Evolutionary conservation across 2,797 vertebrate species (phyloP).

Genomic region (Molossus molossus): DNA sequence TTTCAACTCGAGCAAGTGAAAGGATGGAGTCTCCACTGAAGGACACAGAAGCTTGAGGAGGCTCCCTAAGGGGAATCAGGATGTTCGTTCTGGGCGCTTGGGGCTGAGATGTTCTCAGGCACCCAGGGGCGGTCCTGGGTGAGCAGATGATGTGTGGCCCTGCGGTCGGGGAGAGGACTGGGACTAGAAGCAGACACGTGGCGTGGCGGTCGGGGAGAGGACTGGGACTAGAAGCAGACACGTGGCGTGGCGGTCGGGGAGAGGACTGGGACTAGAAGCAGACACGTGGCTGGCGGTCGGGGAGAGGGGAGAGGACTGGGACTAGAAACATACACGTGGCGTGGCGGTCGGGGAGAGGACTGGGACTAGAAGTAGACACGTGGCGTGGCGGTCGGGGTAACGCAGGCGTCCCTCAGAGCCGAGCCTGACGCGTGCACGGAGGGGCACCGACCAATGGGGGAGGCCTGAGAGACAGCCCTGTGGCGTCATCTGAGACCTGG

Average conservation of each 20-base stretch:
- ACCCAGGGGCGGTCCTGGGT: no score
- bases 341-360: neutral
- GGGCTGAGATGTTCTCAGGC: neutral
- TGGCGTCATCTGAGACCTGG: neutral
- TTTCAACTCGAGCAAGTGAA: no score
- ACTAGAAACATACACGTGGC: no score
- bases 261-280: no score
- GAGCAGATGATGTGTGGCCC: neutral
- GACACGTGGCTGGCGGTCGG: no score
- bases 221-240: no score
- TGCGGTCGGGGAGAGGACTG: neutral
- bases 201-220: no score
- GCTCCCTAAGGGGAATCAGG: neutral
- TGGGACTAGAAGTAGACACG: neutral
- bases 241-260: no score
- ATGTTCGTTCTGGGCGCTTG: neutral
- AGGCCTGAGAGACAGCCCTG: neutral
- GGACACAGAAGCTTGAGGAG: neutral
- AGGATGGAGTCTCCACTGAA: neutral
- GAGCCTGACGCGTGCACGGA: fast-evolving
- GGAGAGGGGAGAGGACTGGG: no score
- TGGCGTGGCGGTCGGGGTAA: no score
- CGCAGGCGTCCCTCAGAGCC: fast-evolving
- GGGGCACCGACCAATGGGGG: no score
- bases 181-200: neutral